Evolutionary conservation across 2,113 vertebrate species (phyloP), one percentile per base, ranked within the genome.

Genomic region (Canis aureus): DNA sequence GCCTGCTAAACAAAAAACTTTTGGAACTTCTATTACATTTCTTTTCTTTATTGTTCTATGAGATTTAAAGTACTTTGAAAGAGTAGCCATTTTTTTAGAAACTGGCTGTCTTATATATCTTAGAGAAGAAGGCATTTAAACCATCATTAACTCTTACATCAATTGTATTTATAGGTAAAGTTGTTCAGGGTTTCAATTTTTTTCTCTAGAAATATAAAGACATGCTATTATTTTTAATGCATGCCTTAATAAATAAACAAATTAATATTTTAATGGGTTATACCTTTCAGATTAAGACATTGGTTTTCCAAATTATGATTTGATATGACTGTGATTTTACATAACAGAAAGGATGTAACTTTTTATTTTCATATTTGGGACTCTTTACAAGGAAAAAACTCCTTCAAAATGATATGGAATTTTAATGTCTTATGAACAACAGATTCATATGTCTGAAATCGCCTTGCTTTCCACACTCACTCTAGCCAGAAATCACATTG

Each of bases 1-100:
- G 32, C 16, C 55, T 32, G 6, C 60, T 92, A 96, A 97, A 97
- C 38, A 97, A 95, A 96, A 97, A 97, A 95, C 78, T 84, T 97
- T 67, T 69, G 62, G 25, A 96, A 86, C 84, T 95, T 94, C 69
- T 96, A 59, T 94, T 95, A 66, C 8, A 83, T 89, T 66, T 86
- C 66, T 82, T 91, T 93, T 49, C 27, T 89, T 91, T 91, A 67
- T 88, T 90, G n/a, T 96, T 83, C 51, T 91, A 22, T 93, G 85
- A 97, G 51, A 94, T 22, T 38, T 84, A 78, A 98, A 98, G 3
- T 74, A 88, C 29, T 88, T 95, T 95, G 90, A 59, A 95, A 95
- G 32, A 53, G 22, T 60, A 67, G 19, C 22, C 29, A 59, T 76
- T 53, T 85, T 66, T 73, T 71, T 69, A 84, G 53, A 90, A 73